Evolutionary conservation across 2,113 vertebrate species (phyloP), one percentile per base, ranked within the genome.

Genomic region (Sinocyclocheilus anophthalmus): DNA sequence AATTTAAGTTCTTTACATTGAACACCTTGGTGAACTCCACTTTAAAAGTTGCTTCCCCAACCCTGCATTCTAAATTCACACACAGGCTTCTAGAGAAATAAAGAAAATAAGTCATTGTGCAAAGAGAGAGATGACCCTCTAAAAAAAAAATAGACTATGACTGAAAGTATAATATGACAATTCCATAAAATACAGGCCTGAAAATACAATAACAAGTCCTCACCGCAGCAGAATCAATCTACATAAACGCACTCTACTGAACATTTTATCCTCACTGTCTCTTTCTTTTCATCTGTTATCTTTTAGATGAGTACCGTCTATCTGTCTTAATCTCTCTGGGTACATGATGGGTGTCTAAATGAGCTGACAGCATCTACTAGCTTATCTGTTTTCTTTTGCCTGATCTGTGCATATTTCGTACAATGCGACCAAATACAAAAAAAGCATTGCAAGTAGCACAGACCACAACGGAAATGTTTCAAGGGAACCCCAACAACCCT

Each of bases 261-360:
- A 26, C 73, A 50, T 50, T 50, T 76, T 26, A 45, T 50, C n/a
- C 45, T 76, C 45, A 48, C n/a, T 13, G n/a, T 26, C 72, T 14
- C 39, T 76, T 76, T 76, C 73, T 76, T 76, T 76, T 48, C 73
- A 76, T 50, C 73, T 76, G 12, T 45, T 14, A n/a, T 75, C 72
- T 50, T 48, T 76, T 76, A 76, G 42, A 50, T 16, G 42, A 50
- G 42, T n/a, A 7, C 42, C 1, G 5, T 75, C 72, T 50, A 22
- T 76, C 42, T 76, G 42, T 76, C 72, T 48, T 22, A 76, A 50
- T 76, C 42, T 48, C 14, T 33, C 72, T 22, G 9, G 18, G 20
- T 69, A 72, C 69, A 42, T 39, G 37, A 72, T 22, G 37, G 10
- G 37, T 72, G 37, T 76, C n/a, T 76, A n/a, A 76, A 50, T 4